Evolutionary conservation across 2,797 vertebrate species (phyloP).

Genomic region (Apogon hyalosoma): DNA sequence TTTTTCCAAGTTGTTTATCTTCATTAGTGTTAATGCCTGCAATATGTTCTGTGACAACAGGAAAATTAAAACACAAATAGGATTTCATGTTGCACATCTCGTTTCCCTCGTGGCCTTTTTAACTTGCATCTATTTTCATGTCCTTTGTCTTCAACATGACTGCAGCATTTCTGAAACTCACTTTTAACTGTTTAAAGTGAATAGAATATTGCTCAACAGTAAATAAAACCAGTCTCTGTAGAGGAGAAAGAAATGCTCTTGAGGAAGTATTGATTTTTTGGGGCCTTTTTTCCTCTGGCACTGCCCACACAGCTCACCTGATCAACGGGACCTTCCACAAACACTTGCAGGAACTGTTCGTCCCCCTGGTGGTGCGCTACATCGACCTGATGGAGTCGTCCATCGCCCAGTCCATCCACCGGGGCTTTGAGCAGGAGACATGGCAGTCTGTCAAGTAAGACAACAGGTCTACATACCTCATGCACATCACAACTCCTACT

Average conservation of each 20-base stretch:
- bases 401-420: constrained; percentile 97
- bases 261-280: background rate
- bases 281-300: constrained; percentile 1
- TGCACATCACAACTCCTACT: background rate
- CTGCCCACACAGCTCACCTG: constrained; percentile 87
- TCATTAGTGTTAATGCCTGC: no score
- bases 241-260: background rate
- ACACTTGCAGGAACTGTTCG: constrained; percentile 94
- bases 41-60: no score
- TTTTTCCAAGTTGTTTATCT: no score
- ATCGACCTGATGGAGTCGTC: constrained; percentile 99
- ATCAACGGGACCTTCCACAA: constrained; percentile 97
- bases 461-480: background rate
- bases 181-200: no score
- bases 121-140: no score
- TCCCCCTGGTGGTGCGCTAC: constrained; percentile 95
- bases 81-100: no score
- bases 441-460: constrained; percentile 98
- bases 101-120: no score
- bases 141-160: no score
- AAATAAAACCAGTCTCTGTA: background rate
- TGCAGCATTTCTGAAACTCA: no score
- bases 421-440: constrained; percentile 95
- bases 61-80: no score
- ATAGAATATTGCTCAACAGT: no score